Base-by-base conservation (phyloP, 2,888 invertebrate genomes). In the Caenorhabditis macrosperma region DNA sequence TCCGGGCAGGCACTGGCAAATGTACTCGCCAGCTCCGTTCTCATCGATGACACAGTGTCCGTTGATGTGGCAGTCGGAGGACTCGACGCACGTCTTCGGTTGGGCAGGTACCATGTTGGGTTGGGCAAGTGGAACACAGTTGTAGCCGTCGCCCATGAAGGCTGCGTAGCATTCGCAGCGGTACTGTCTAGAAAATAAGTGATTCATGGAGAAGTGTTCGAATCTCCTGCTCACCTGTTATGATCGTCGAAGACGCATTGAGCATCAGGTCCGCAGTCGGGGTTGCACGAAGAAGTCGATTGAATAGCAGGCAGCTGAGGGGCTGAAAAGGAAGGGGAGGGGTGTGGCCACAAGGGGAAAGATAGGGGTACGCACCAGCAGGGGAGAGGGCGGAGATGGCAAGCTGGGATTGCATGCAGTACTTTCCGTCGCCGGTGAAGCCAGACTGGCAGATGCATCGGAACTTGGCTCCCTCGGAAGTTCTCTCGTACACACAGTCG, bases 241-340 rank as follows among this genome's bases (percentile, higher is more conserved):
- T 79, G 79, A 3, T 86, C 78, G 82, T 94, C 94, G 86, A 78
- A 94, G 2, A 90, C 78, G 86, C 92, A 92, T 35, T 91, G 88
- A 15, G 92, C 92, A 76, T 91, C 89, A 9, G 82, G 66, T 78
- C 91, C 91, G 85, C 92, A 92, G 55, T 88, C 86, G 22, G 80
- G 82, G 63, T 75, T 52, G 28, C 79, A 79, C 5, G 68, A 67
- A 15, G 44, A 46, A 38, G 38, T 57, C 26, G 66, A 52, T 20
- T 24, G 61, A 17, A 44, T 48, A 6, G 60, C 24, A 38, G 69
- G 63, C 6, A 60, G 10, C 52, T 60, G 66, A 26, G 75, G 80
- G 20, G 57, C 81, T 72, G 68, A 48, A 75, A 69, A 26, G 63
- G 54, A 22, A 50, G 33, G 61, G 44, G 48, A 35, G 33, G 33